Evolutionary conservation across 2,888 invertebrate species (phyloP).

Genomic region (Acanthosepion lycidas): DNA sequence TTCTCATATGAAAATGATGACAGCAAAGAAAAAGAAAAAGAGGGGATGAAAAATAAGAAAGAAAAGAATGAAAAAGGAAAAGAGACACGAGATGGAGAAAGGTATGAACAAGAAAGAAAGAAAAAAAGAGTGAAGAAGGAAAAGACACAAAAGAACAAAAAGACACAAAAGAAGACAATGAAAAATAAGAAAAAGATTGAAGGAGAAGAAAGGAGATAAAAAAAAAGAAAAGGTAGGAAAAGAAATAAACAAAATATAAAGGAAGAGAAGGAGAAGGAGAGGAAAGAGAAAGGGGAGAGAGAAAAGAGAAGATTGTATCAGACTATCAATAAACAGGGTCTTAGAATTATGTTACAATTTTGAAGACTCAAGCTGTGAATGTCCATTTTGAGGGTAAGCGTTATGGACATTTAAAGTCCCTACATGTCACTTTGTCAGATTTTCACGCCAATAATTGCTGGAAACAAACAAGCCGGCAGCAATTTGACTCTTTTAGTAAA

Average conservation of each 20-base stretch:
- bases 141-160: not conserved
- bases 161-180: not conserved
- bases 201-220: too few species aligned
- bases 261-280: not conserved
- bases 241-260: not conserved
- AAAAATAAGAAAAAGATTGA: not conserved
- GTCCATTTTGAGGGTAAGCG: constrained; percentile 11
- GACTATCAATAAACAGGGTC: not conserved
- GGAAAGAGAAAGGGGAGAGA: not conserved
- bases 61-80: not conserved
- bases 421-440: not conserved
- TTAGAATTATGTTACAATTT: not conserved
- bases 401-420: not conserved
- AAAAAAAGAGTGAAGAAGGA: not conserved
- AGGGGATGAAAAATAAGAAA: not conserved
- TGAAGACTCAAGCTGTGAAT: constrained; percentile 18
- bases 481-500: not conserved
- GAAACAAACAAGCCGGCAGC: constrained; percentile 20
- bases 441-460: not conserved
- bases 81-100: not conserved
- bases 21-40: not conserved
- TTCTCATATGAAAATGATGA: too few species aligned
- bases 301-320: too few species aligned
- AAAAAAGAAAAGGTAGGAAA: not conserved
- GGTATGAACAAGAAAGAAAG: not conserved